Conservation (phyloP, 2,888 invertebrate species). For the Zaprionus bogoriensis region DNA sequence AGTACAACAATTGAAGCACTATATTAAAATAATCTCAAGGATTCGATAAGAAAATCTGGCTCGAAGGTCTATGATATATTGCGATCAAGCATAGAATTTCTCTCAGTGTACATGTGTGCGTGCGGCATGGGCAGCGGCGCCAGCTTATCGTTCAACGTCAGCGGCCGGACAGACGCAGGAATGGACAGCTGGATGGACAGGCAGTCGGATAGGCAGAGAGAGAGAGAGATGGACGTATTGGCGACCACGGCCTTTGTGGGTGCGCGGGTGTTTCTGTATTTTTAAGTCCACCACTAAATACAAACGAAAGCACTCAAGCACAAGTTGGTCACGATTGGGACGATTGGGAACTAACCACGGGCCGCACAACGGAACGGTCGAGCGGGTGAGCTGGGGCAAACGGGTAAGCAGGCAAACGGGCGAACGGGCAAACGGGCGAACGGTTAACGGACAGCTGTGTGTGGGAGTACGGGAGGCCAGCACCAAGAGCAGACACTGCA, state of each 20-base stretch:
- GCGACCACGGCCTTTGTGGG: constrained; percentile 66
- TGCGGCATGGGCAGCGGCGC: constrained; percentile 21
- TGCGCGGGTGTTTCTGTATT: constrained; percentile 65
- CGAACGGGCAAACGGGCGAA: neutral
- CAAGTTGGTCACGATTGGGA: constrained; percentile 76
- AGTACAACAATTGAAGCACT: too few species aligned
- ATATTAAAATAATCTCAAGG: too few species aligned
- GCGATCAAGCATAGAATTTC: neutral
- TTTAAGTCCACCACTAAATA: constrained; percentile 82
- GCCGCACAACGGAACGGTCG: constrained; percentile 9
- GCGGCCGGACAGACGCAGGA: constrained; percentile 35
- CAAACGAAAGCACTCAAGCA: constrained; percentile 81
- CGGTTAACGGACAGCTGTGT: constrained; percentile 26
- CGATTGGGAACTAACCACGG: constrained; percentile 35
- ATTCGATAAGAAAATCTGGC: too few species aligned
- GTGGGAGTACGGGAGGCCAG: constrained; percentile 28
- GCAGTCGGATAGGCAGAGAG: neutral
- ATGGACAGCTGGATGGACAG: neutral
- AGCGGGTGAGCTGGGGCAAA: neutral
- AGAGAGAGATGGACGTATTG: constrained; percentile 18
- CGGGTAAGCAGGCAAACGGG: constrained; percentile 3
- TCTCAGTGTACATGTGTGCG: constrained; percentile 11
- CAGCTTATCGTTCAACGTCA: constrained; percentile 67
- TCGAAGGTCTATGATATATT: too few species aligned
- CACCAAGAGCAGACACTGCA: neutral